Conservation (phyloP, 2,113 vertebrate species). For the Amia ocellicauda region DNA sequence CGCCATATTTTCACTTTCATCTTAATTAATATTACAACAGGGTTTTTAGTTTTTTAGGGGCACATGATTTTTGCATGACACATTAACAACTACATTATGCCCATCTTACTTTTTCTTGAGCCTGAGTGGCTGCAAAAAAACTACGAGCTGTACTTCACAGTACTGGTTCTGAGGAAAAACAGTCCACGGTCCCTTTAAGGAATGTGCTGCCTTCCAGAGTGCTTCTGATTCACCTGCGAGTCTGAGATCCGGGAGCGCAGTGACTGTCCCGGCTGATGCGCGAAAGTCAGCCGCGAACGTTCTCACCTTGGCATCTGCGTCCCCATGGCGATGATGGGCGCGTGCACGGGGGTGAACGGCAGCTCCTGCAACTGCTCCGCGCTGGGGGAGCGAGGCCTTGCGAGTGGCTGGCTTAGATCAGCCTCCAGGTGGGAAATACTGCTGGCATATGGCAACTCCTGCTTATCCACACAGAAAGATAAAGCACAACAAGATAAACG, state of each 20-base stretch:
- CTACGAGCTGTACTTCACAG: too few species aligned
- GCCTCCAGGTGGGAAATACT: conserved; percentile 78
- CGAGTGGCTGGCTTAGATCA: conserved; percentile 24
- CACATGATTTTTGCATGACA: too few species aligned
- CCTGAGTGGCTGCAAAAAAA: too few species aligned
- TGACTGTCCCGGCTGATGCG: not conserved
- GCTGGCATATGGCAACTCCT: conserved; percentile 47
- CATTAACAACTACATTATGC: too few species aligned
- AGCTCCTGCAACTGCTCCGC: conserved; percentile 69
- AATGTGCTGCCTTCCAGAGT: not conserved
- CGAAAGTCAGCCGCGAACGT: not conserved
- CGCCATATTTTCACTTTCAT: too few species aligned
- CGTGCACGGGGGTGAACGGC: conserved; percentile 78
- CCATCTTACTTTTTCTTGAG: too few species aligned
- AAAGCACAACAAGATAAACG: not conserved
- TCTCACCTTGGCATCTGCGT: conserved; percentile 73
- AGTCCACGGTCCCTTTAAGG: not conserved
- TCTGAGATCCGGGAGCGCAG: not conserved
- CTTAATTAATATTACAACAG: too few species aligned
- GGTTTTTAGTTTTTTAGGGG: too few species aligned
- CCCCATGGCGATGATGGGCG: conserved; percentile 72
- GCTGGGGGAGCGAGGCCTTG: not conserved
- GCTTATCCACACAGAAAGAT: conserved; percentile 15
- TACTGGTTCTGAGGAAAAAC: too few species aligned
- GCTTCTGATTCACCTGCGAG: conserved; percentile 2